Evolutionary conservation across 2,797 vertebrate genomes (phyloP).

Genomic region (Prionace glauca): DNA sequence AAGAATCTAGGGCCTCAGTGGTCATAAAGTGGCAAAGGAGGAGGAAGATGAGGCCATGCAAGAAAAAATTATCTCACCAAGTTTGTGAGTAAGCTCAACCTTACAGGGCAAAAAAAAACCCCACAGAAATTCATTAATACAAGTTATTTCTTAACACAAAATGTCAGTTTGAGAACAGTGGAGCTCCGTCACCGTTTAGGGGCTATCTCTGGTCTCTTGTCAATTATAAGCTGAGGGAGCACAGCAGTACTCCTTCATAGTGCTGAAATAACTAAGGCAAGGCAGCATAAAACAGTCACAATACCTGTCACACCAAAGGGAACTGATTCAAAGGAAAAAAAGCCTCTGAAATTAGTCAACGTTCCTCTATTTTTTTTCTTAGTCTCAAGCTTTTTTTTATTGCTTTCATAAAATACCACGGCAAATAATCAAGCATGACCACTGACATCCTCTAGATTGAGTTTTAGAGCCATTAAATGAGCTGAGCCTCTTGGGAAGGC

Average conservation of each 20-base stretch:
- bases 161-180: slow-evolving; percentile 28
- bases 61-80: neutral
- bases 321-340: slow-evolving; percentile 43
- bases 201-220: slow-evolving; percentile 45
- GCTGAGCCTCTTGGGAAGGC: slow-evolving; percentile 62
- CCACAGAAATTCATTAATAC: slow-evolving; percentile 30
- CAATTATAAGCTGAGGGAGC: slow-evolving; percentile 46
- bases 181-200: slow-evolving; percentile 41
- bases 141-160: slow-evolving; percentile 30
- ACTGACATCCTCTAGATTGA: slow-evolving; percentile 67
- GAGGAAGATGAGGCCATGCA: neutral
- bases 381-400: slow-evolving; percentile 54
- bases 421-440: slow-evolving; percentile 70
- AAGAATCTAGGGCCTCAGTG: slow-evolving; percentile 23
- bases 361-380: slow-evolving; percentile 45
- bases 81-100: neutral
- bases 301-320: slow-evolving; percentile 46
- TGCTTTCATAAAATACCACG: slow-evolving; percentile 60
- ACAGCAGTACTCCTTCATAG: slow-evolving; percentile 41
- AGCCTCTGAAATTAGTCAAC: slow-evolving; percentile 52
- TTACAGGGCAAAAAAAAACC: neutral
- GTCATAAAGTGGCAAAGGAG: slow-evolving; percentile 18
- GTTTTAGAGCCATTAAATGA: slow-evolving; percentile 73
- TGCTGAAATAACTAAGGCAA: slow-evolving; percentile 46
- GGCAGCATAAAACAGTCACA: slow-evolving; percentile 44